Conservation (phyloP, 2,888 invertebrate genomes). For the Hemicrepidius hirtus region DNA sequence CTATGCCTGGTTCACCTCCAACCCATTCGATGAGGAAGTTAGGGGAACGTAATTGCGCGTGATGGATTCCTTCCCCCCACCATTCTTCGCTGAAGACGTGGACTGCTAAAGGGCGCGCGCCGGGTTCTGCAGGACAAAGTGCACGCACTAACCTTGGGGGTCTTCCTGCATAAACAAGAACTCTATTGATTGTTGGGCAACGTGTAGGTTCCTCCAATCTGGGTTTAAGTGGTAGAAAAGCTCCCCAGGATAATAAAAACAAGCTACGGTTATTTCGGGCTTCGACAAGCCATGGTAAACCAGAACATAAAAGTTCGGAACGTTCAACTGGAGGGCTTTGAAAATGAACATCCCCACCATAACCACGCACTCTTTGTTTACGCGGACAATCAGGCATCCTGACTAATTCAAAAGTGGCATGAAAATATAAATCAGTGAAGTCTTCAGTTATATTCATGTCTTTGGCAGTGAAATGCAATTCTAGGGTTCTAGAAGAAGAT, state of each 20-base stretch:
- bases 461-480: slow-evolving; percentile 84
- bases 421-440: slow-evolving; percentile 87
- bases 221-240: slow-evolving; percentile 80
- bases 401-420: slow-evolving; percentile 81
- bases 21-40: slow-evolving; percentile 82
- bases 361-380: slow-evolving; percentile 78
- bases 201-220: slow-evolving; percentile 77
- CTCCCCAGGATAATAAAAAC: slow-evolving; percentile 89
- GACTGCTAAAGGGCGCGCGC: slow-evolving; percentile 79
- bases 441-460: slow-evolving; percentile 86
- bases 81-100: slow-evolving; percentile 89
- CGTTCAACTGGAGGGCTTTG: slow-evolving; percentile 77
- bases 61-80: slow-evolving; percentile 73
- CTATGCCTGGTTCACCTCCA: slow-evolving; percentile 82
- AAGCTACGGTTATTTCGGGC: slow-evolving; percentile 87
- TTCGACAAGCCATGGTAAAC: slow-evolving; percentile 86
- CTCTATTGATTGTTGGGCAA: slow-evolving; percentile 85
- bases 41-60: slow-evolving; percentile 72
- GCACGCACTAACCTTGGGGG: slow-evolving; percentile 79
- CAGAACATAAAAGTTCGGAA: slow-evolving; percentile 81
- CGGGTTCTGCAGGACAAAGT: slow-evolving; percentile 84
- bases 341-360: slow-evolving; percentile 80
- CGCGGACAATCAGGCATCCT: slow-evolving; percentile 80
- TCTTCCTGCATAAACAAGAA: slow-evolving; percentile 87
- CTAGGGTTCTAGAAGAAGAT: slow-evolving; percentile 81